Conservation (phyloP, 2,888 invertebrate genomes). For the Euplexia lucipara region DNA sequence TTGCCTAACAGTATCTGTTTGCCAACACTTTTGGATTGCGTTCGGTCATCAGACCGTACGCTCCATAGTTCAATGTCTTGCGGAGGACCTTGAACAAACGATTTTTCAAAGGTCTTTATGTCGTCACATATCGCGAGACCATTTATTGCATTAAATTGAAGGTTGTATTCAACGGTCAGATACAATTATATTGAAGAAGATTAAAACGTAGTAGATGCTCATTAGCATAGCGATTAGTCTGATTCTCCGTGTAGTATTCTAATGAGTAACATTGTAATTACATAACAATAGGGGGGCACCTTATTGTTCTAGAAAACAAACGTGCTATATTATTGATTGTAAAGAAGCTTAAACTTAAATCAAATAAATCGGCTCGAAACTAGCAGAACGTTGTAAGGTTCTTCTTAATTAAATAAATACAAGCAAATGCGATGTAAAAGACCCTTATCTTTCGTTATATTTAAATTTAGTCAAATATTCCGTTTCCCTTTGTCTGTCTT, state of each 20-base stretch:
- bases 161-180: slow-evolving; percentile 40
- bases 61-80: slow-evolving; percentile 81
- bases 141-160: slow-evolving; percentile 60
- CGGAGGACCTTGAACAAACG: slow-evolving; percentile 73
- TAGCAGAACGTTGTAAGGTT: background rate
- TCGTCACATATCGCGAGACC: slow-evolving; percentile 63
- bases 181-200: slow-evolving; percentile 34
- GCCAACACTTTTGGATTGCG: slow-evolving; percentile 77
- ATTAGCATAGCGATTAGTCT: slow-evolving; percentile 24
- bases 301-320: slow-evolving; percentile 25
- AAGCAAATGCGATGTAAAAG: background rate
- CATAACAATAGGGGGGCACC: slow-evolving; percentile 7
- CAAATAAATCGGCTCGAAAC: background rate
- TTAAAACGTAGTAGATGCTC: slow-evolving; percentile 38
- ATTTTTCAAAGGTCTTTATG: slow-evolving; percentile 64
- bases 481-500: slow-evolving; percentile 21
- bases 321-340: slow-evolving; percentile 1
- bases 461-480: slow-evolving; percentile 14
- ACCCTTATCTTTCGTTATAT: slow-evolving; percentile 5
- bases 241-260: slow-evolving; percentile 31
- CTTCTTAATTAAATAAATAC: background rate
- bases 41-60: slow-evolving; percentile 76
- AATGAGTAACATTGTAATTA: slow-evolving; percentile 24
- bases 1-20: slow-evolving; percentile 73
- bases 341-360: background rate